phyloP scores from a whole-genome alignment of 2,888 invertebrate species.

The Drosophila picticornis region DNA sequence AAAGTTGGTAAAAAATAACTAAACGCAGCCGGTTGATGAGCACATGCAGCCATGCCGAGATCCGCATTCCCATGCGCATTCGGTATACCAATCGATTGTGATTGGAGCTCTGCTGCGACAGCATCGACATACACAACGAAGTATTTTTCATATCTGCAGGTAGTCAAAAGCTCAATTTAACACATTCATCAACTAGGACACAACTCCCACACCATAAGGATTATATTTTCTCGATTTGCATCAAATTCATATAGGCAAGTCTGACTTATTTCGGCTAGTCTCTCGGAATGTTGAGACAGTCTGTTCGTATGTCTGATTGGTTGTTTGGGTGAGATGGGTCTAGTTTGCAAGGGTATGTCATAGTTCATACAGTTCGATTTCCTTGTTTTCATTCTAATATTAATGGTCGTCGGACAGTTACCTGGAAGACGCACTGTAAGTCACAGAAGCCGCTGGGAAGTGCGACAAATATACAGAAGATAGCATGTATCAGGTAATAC shows the following conservation, averaged over 20 bases:
- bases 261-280: too few relatives aligned
- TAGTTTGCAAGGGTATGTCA: too few relatives aligned
- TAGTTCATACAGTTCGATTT: neutral
- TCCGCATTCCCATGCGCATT: constrained; percentile 82
- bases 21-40: constrained; percentile 84
- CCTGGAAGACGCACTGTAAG: constrained; percentile 83
- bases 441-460: constrained; percentile 80
- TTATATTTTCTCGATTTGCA: too few relatives aligned
- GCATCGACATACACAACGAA: constrained; percentile 81
- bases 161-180: neutral
- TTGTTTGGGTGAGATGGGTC: neutral
- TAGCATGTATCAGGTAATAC: constrained; percentile 83
- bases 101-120: constrained; percentile 82
- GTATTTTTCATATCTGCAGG: constrained; percentile 84
- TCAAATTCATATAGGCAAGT: too few relatives aligned
- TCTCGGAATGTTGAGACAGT: too few relatives aligned
- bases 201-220: too few relatives aligned
- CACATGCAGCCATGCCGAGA: constrained; percentile 84
- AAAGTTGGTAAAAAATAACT: constrained; percentile 84
- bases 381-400: constrained; percentile 16
- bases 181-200: too few relatives aligned
- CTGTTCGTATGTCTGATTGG: too few relatives aligned
- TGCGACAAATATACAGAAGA: constrained; percentile 84
- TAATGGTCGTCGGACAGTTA: constrained; percentile 39
- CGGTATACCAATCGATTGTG: constrained; percentile 82